Conservation (phyloP, 2,888 invertebrate genomes). For the Dyspetes luteomarginatus region DNA sequence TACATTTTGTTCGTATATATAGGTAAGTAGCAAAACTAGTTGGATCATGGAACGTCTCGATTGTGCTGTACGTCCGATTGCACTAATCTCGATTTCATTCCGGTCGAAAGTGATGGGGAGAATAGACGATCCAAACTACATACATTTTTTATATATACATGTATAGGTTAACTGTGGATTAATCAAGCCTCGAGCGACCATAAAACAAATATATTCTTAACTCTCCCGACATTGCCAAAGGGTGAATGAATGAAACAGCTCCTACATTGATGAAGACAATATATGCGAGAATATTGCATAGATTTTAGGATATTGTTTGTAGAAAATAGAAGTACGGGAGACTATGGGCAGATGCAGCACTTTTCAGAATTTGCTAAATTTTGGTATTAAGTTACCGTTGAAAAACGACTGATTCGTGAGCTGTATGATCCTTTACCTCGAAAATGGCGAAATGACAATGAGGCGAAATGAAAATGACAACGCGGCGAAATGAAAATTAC, state of each 20-base stretch:
- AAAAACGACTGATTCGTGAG: no score
- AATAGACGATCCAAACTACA: background rate
- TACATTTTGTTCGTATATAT: constrained; percentile 28
- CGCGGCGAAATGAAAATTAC: no score
- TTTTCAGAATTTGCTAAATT: no score
- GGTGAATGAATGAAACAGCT: background rate
- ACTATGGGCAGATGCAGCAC: no score
- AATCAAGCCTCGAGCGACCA: background rate
- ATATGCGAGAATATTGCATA: background rate
- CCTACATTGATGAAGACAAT: background rate
- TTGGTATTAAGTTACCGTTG: no score
- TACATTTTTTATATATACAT: background rate
- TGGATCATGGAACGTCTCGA: constrained; percentile 62
- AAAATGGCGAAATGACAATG: no score
- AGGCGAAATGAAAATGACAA: no score
- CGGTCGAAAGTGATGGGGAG: background rate
- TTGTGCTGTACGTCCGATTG: constrained; percentile 58
- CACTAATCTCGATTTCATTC: constrained; percentile 55
- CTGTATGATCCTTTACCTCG: no score
- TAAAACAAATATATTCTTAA: background rate
- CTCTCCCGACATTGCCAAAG: background rate
- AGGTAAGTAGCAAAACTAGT: constrained; percentile 62
- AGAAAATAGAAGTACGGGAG: no score
- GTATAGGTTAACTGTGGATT: background rate
- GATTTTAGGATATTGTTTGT: background rate